Evolutionary conservation across 1,140 invertebrate genomes (phyloP).

Genomic region (Drosophila albomicans): DNA sequence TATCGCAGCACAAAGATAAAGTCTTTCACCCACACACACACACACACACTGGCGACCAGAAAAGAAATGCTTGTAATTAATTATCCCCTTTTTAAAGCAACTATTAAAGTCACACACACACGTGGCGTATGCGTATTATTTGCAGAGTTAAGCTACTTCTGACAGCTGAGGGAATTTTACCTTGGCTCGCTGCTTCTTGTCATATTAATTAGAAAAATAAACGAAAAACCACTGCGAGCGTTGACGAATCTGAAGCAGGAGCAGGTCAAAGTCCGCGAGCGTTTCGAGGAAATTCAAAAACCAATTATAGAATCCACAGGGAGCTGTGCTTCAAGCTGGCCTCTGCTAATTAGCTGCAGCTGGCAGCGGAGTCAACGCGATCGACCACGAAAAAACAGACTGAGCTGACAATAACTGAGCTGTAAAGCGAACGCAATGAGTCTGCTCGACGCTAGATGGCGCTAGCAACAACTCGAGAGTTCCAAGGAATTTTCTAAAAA

Average conservation of each 20-base stretch:
- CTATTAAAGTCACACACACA: constrained; percentile 36
- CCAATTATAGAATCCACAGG: constrained; percentile 50
- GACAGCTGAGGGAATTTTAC: constrained; percentile 37
- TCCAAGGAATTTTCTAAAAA: not conserved
- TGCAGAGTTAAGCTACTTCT: constrained; percentile 19
- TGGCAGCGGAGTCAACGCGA: not conserved
- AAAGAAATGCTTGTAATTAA: constrained; percentile 58
- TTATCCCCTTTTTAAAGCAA: constrained; percentile 57
- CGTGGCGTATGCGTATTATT: constrained; percentile 40
- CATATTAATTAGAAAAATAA: constrained; percentile 69
- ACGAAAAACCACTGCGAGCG: constrained; percentile 52
- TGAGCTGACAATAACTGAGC: not conserved
- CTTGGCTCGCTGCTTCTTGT: constrained; percentile 63
- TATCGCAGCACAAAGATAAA: constrained; percentile 64
- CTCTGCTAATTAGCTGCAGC: constrained; percentile 46
- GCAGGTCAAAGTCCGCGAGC: constrained; percentile 24
- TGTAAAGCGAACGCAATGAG: not conserved
- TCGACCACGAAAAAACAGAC: not conserved
- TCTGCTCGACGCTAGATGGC: not conserved
- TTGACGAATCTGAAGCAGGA: constrained; percentile 55
- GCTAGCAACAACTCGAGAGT: not conserved
- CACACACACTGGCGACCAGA: not conserved
- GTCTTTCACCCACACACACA: constrained; percentile 7
- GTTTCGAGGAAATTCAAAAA: constrained; percentile 42
- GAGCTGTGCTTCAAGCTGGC: constrained; percentile 6